Conservation (phyloP, 2,888 invertebrate genomes). For the Eupithecia abbreviata region DNA sequence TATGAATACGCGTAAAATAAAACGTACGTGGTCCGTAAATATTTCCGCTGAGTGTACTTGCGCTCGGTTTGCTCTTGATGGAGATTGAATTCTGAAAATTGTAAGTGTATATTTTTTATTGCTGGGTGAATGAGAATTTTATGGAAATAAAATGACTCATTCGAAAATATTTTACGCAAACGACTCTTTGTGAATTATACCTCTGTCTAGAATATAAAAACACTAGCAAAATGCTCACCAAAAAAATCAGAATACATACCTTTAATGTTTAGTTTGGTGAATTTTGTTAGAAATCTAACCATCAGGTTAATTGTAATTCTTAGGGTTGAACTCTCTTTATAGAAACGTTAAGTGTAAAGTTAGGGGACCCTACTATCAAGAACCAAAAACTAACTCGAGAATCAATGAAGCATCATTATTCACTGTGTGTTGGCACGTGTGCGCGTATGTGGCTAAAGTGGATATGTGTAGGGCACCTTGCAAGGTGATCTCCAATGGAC, state of each 20-base stretch:
- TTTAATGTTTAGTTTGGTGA: neutral
- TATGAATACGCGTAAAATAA: slow-evolving; percentile 55
- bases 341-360: neutral
- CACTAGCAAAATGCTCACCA: neutral
- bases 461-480: too few species aligned
- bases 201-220: slow-evolving; percentile 8
- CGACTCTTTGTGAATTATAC: slow-evolving; percentile 20
- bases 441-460: too few species aligned
- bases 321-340: neutral
- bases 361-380: neutral
- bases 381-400: neutral
- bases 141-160: slow-evolving; percentile 32
- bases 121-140: slow-evolving; percentile 24
- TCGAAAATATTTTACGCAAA: slow-evolving; percentile 20
- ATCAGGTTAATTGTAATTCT: neutral
- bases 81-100: slow-evolving; percentile 29
- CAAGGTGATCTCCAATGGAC: too few species aligned
- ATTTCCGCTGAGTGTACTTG: slow-evolving; percentile 34
- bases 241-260: neutral
- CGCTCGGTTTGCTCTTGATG: slow-evolving; percentile 19
- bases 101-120: slow-evolving; percentile 30
- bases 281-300: neutral
- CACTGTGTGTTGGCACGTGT: neutral
- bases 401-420: neutral
- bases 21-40: slow-evolving; percentile 44